Evolutionary conservation across 2,113 vertebrate genomes (phyloP).

Genomic region (Megaleporinus macrocephalus): DNA sequence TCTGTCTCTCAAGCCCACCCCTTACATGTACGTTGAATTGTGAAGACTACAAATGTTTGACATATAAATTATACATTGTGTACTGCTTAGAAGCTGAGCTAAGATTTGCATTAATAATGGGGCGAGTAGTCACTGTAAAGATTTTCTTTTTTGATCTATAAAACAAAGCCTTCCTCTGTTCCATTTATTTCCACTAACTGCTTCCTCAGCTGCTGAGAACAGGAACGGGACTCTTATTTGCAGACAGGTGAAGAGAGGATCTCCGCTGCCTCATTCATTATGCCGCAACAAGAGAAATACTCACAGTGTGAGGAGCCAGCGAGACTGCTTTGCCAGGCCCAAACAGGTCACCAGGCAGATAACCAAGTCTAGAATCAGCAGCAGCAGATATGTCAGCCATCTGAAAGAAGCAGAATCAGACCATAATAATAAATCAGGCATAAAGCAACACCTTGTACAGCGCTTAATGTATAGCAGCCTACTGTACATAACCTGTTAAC

Average conservation of each 20-base stretch:
- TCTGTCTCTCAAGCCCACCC: no score
- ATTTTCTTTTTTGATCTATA: no score
- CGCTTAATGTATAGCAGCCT: not conserved
- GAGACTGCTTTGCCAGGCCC: conserved; percentile 88
- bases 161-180: no score
- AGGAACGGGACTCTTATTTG: not conserved
- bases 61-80: no score
- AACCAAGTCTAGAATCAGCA: conserved; percentile 90
- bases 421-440: conserved; percentile 16
- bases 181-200: no score
- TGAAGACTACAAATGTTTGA: no score
- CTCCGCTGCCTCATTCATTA: not conserved
- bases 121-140: no score
- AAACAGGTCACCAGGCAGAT: conserved; percentile 90
- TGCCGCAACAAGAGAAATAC: conserved; percentile 65
- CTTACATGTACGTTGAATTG: no score
- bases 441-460: not conserved
- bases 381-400: conserved; percentile 92
- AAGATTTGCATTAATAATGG: no score
- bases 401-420: conserved; percentile 70
- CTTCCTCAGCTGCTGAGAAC: not conserved
- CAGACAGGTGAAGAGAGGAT: not conserved
- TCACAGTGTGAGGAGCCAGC: conserved; percentile 87
- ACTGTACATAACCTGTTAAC: conserved; percentile 2
- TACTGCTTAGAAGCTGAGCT: no score